Evolutionary conservation across 2,797 vertebrate species (phyloP).

Genomic region (Enteromius afrohamiltoni): DNA sequence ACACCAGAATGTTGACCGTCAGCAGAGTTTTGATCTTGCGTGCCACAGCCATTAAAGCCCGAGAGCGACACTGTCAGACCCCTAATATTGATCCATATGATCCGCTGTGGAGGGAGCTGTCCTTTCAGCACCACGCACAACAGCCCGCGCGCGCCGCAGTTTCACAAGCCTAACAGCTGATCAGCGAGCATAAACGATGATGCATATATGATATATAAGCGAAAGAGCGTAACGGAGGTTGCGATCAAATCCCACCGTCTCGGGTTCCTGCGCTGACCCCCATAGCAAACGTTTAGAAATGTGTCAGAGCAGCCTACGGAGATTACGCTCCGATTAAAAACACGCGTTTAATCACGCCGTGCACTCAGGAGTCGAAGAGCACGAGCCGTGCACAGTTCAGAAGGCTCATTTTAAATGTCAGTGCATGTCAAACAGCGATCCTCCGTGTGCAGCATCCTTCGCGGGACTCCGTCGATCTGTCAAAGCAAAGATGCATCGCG

Average conservation of each 20-base stretch:
- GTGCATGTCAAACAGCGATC: slow-evolving; percentile 60
- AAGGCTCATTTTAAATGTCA: slow-evolving; percentile 47
- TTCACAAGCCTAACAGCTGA: slow-evolving; percentile 16
- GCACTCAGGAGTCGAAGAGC: slow-evolving; percentile 3
- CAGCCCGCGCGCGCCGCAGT: slow-evolving; percentile 33
- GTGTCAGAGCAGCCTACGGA: slow-evolving; percentile 41
- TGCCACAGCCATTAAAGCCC: slow-evolving; percentile 93
- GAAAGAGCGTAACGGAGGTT: neutral
- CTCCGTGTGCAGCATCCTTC: slow-evolving; percentile 50
- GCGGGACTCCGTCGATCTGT: slow-evolving; percentile 52
- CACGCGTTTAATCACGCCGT: slow-evolving; percentile 22
- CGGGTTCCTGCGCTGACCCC: slow-evolving; percentile 35
- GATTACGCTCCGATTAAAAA: neutral
- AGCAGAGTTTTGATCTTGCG: slow-evolving; percentile 98
- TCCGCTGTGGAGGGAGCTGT: slow-evolving; percentile 64
- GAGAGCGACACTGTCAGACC: slow-evolving; percentile 70
- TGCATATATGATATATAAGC: neutral
- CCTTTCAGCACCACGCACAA: slow-evolving; percentile 80
- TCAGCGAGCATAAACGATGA: neutral
- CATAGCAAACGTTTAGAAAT: slow-evolving; percentile 40
- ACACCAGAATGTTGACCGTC: slow-evolving; percentile 97
- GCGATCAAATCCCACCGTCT: slow-evolving; percentile 23
- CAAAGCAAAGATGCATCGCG: slow-evolving; percentile 60
- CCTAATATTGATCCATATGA: slow-evolving; percentile 70
- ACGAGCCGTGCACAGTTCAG: slow-evolving; percentile 43